A percentile compares a stretch with the other conserved stretches of the same genome.
Conservation (phyloP, 2,113 vertebrate genomes). For the Phrynocephalus versicolor region DNA sequence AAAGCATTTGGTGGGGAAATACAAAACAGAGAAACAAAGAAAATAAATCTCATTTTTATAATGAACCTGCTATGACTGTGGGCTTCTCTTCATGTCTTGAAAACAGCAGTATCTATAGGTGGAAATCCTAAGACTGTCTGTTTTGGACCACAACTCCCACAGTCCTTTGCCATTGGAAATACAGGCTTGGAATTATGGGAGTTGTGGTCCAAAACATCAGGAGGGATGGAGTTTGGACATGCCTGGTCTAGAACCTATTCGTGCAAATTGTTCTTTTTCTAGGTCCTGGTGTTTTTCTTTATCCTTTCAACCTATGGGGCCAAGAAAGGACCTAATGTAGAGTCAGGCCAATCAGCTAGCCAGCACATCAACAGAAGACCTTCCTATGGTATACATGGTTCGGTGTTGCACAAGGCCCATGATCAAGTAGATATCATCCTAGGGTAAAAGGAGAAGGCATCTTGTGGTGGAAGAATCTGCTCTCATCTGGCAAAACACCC, state of each 20-base stretch:
- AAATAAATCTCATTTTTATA: neutral
- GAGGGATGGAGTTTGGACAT: too few species aligned
- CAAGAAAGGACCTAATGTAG: neutral
- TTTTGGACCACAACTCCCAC: too few species aligned
- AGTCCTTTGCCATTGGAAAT: too few species aligned
- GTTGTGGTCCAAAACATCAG: too few species aligned
- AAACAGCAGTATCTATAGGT: neutral
- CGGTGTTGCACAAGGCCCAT: neutral
- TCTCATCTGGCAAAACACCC: neutral
- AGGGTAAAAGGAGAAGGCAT: neutral
- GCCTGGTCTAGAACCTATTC: neutral
- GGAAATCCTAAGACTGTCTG: too few species aligned
- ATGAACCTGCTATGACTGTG: neutral
- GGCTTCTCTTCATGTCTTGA: conserved; percentile 4
- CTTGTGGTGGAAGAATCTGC: neutral
- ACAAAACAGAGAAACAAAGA: neutral
- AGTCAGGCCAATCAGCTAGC: neutral
- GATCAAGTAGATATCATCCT: neutral
- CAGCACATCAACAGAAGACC: neutral
- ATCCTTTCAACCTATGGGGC: neutral
- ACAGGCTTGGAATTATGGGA: too few species aligned
- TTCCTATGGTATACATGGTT: neutral
- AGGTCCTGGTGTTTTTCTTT: neutral
- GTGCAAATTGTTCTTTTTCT: neutral
- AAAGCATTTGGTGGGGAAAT: neutral